A percentile compares a stretch with the other conserved stretches of the same genome.
These are phyloP conservation scores for Mormoops blainvillei DNA, from an alignment of 2,113 vertebrate genomes.

Conservation along the genomic window DNA sequence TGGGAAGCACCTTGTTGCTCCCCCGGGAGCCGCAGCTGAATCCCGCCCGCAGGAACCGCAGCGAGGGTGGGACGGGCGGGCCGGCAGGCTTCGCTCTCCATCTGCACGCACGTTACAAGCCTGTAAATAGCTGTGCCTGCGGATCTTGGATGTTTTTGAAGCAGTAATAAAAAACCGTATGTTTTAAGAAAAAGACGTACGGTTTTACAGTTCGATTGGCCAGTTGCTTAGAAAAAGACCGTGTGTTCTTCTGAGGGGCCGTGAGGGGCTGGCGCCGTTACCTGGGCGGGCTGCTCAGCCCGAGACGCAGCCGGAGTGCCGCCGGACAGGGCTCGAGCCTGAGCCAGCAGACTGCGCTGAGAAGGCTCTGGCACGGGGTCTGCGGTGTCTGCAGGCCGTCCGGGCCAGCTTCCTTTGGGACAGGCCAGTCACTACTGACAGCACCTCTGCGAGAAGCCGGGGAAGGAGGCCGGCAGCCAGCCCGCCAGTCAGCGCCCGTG, in stretches of 20 bases:
- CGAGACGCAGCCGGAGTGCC: conserved; percentile 23
- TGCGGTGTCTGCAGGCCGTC: conserved; percentile 10
- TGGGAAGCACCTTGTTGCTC: no score
- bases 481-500: conserved; percentile 17
- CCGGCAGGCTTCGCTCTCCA: no score
- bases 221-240: conserved; percentile 61
- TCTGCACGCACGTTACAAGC: no score
- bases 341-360: conserved; percentile 32
- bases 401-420: conserved; percentile 35
- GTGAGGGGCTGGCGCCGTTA: conserved; percentile 52
- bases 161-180: conserved; percentile 2
- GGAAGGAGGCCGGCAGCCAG: not conserved
- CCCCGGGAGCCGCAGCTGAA: no score
- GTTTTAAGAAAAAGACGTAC: conserved; percentile 13
- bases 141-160: conserved; percentile 35
- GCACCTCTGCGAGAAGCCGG: conserved; percentile 45
- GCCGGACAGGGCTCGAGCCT: conserved; percentile 2
- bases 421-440: conserved; percentile 18
- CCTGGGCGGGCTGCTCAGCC: conserved; percentile 15
- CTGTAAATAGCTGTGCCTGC: conserved; percentile 38
- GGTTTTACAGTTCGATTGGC: conserved; percentile 63
- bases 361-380: not conserved
- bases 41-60: no score
- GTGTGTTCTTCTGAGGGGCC: conserved; percentile 57
- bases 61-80: no score